Percentiles rank a stretch among this genome's conserved stretches.
These are phyloP conservation scores for Polypedilum vanderplanki DNA, from an alignment of 1,140 invertebrate species.

Conservation along the genomic window DNA sequence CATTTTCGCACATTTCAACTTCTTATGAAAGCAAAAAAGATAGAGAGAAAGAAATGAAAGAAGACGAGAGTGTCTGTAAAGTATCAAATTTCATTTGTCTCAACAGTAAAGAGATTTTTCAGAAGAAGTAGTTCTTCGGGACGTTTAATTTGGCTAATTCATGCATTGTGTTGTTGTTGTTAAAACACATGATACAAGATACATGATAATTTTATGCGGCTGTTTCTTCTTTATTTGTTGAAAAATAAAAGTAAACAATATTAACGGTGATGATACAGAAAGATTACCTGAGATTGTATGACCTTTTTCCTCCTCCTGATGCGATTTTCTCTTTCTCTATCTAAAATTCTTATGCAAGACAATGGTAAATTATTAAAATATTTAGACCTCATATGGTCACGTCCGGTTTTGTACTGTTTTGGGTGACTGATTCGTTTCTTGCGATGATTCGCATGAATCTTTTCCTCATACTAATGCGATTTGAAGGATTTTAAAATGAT, in stretches of 20 bases:
- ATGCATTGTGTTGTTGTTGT: not conserved
- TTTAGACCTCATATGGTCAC: constrained; percentile 28
- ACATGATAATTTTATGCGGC: not conserved
- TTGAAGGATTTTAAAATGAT: constrained; percentile 20
- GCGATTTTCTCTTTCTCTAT: not conserved
- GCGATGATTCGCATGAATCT: constrained; percentile 12
- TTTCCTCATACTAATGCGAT: not conserved
- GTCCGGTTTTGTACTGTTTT: constrained; percentile 5
- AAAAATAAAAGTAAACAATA: not conserved
- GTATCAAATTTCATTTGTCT: too few relatives aligned
- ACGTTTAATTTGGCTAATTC: constrained; percentile 25
- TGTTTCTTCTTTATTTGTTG: not conserved
- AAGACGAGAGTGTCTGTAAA: too few relatives aligned
- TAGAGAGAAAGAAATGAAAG: too few relatives aligned
- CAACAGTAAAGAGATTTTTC: too few relatives aligned
- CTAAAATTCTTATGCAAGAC: not conserved
- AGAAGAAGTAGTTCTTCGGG: too few relatives aligned
- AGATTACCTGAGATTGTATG: constrained; percentile 9
- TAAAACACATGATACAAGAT: not conserved
- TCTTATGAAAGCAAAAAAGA: too few relatives aligned
- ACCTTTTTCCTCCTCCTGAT: constrained; percentile 7
- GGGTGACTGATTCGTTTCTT: not conserved
- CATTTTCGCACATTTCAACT: too few relatives aligned
- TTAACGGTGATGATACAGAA: not conserved
- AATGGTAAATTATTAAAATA: constrained; percentile 26